Percentiles rank a stretch among this genome's conserved stretches.
These are phyloP conservation scores for Bombus haemorrhoidalis DNA, from an alignment of 1,140 invertebrate species.

Conservation along the genomic window DNA sequence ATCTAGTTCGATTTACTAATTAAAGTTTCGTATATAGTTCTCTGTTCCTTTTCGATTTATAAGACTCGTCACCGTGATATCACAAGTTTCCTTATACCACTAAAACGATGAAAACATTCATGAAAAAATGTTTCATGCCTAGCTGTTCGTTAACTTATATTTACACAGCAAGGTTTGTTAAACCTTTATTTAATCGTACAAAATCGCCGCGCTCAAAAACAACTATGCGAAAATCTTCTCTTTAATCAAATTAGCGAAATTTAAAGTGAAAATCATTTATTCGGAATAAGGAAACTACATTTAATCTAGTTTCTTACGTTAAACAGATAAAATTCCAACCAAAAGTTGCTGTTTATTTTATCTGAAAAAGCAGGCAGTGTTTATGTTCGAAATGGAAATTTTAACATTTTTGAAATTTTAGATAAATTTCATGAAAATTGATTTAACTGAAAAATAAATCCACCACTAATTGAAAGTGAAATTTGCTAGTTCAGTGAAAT, in stretches of 20 bases:
- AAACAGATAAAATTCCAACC: not conserved
- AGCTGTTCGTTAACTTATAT: conserved; percentile 1
- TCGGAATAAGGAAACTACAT: not conserved
- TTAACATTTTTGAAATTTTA: not conserved
- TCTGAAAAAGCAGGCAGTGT: not conserved
- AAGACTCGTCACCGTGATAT: not conserved
- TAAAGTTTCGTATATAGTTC: not conserved
- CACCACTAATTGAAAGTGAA: too few relatives aligned
- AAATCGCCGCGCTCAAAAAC: not conserved
- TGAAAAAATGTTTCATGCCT: not conserved
- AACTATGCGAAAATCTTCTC: not conserved
- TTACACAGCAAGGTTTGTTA: not conserved
- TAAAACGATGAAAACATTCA: conserved; percentile 6
- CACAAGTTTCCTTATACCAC: conserved; percentile 19
- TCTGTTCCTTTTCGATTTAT: not conserved
- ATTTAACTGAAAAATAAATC: too few relatives aligned
- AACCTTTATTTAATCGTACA: not conserved
- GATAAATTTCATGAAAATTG: too few relatives aligned
- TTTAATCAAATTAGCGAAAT: not conserved
- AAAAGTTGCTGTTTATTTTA: not conserved
- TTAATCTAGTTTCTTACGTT: too few relatives aligned
- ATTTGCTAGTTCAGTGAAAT: too few relatives aligned
- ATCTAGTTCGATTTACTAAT: not conserved
- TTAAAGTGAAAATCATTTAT: not conserved
- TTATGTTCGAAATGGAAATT: not conserved